Percentiles rank a stretch among this genome's conserved stretches.
Evolutionary conservation across 2,797 vertebrate species (phyloP).

Genomic region (Sardinella longiceps): DNA sequence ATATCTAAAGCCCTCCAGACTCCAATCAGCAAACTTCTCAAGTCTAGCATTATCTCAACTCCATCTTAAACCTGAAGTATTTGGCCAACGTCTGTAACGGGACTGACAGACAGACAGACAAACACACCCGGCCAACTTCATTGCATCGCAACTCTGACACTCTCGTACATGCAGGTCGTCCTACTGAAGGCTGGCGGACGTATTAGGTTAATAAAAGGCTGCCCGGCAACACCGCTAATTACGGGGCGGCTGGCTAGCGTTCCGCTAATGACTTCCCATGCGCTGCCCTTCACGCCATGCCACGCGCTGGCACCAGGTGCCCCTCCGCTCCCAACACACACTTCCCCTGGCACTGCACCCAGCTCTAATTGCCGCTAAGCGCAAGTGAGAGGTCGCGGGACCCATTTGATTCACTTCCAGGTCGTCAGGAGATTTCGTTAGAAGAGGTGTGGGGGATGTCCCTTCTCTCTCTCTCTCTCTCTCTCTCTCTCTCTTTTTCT

Average conservation of each 20-base stretch:
- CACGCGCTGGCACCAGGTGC: not conserved
- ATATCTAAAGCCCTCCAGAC: not conserved
- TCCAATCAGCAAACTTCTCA: not conserved
- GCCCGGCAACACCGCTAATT: not conserved
- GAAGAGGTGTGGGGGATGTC: not conserved
- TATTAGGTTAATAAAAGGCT: constrained; percentile 5
- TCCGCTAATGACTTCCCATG: not conserved
- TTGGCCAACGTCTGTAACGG: not conserved
- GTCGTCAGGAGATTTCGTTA: not conserved
- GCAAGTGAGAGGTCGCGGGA: not conserved
- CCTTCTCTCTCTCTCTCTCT: not conserved
- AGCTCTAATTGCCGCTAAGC: constrained; percentile 2
- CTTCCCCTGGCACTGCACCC: not conserved
- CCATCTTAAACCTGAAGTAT: not conserved
- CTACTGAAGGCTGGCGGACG: not conserved
- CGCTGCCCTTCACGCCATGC: not conserved
- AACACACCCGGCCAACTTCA: not conserved
- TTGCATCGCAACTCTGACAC: not conserved
- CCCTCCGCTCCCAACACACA: too few relatives aligned
- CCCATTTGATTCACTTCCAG: constrained; percentile 10
- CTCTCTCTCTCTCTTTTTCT: not conserved
- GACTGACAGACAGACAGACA: not conserved
- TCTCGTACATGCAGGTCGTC: not conserved
- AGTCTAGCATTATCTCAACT: not conserved
- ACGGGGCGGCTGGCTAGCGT: not conserved